Percentiles rank a stretch among this genome's conserved stretches.
phyloP scores from a whole-genome alignment of 1,140 invertebrate species.

The Leucophenga varia region DNA sequence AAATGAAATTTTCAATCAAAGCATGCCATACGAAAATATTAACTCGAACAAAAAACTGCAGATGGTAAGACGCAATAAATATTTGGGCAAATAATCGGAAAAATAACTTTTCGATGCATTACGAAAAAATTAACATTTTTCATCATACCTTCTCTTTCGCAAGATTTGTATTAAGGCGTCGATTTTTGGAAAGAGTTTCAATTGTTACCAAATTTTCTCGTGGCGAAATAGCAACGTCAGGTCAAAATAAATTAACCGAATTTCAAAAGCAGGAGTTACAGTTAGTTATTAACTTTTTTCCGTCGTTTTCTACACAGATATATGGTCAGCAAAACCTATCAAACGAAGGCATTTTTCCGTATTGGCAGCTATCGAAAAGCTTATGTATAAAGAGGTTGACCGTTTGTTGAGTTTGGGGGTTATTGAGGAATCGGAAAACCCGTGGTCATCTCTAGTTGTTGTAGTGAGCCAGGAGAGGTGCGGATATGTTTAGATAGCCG shows the following conservation, averaged over 20 bases:
- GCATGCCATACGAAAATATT: not conserved
- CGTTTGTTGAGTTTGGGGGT: slow-evolving; percentile 26
- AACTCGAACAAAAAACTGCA: not conserved
- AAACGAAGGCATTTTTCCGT: slow-evolving; percentile 26
- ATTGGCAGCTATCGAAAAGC: slow-evolving; percentile 21
- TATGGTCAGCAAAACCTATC: slow-evolving; percentile 2
- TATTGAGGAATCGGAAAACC: too few species aligned
- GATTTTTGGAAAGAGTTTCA: too few species aligned
- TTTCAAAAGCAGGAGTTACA: not conserved
- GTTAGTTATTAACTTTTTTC: not conserved
- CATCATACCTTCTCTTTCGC: not conserved
- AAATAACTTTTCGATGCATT: not conserved
- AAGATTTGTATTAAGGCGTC: too few species aligned
- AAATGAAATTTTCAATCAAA: not conserved
- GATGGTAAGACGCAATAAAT: not conserved
- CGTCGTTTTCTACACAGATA: too few species aligned
- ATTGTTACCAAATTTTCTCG: not conserved
- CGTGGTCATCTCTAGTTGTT: slow-evolving; percentile 11
- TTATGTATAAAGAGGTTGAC: slow-evolving; percentile 23
- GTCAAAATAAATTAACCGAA: not conserved
- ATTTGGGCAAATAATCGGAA: not conserved
- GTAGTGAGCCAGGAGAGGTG: too few species aligned
- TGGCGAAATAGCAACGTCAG: not conserved
- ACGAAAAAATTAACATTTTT: not conserved
- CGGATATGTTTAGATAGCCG: slow-evolving; percentile 47